Percentiles rank a stretch among this genome's conserved stretches.
These are phyloP conservation scores for Haliclystus octoradiatus DNA, from an alignment of 30 jellyfish, hydroid and myxozoan species.

Conservation along the genomic window DNA sequence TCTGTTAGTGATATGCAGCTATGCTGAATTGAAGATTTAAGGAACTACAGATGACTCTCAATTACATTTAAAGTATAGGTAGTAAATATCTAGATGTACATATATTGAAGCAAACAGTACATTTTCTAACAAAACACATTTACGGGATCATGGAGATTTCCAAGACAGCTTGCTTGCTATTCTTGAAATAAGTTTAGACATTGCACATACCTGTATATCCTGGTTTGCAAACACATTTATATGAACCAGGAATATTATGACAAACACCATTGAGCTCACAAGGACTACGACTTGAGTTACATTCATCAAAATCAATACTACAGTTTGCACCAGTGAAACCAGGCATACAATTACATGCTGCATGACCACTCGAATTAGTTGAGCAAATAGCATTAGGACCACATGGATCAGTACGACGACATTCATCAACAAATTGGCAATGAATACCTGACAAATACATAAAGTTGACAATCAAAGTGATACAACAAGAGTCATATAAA, in stretches of 20 bases:
- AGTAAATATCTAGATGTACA: too few relatives aligned
- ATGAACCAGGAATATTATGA: slow-evolving; percentile 35
- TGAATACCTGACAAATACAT: neutral
- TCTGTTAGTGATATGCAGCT: neutral
- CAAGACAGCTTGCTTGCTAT: too few relatives aligned
- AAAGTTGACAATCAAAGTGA: too few relatives aligned
- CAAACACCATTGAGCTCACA: slow-evolving; percentile 48
- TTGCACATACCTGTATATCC: slow-evolving; percentile 60
- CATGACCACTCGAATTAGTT: neutral
- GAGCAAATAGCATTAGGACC: neutral
- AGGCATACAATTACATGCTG: slow-evolving; percentile 8
- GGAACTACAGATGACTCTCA: too few relatives aligned
- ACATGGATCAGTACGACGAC: neutral
- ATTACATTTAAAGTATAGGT: too few relatives aligned
- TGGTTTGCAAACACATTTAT: slow-evolving; percentile 55
- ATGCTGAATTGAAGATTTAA: neutral
- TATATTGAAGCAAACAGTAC: too few relatives aligned
- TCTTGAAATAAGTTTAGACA: too few relatives aligned
- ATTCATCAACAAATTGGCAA: neutral
- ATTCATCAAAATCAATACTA: slow-evolving; percentile 40
- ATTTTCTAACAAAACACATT: too few relatives aligned
- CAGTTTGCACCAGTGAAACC: slow-evolving; percentile 41
- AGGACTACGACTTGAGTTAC: slow-evolving; percentile 35
- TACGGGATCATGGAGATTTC: too few relatives aligned
- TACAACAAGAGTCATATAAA: too few relatives aligned